phyloP scores from a whole-genome alignment of 2,888 invertebrate species.

The Micoletzkya japonica region DNA sequence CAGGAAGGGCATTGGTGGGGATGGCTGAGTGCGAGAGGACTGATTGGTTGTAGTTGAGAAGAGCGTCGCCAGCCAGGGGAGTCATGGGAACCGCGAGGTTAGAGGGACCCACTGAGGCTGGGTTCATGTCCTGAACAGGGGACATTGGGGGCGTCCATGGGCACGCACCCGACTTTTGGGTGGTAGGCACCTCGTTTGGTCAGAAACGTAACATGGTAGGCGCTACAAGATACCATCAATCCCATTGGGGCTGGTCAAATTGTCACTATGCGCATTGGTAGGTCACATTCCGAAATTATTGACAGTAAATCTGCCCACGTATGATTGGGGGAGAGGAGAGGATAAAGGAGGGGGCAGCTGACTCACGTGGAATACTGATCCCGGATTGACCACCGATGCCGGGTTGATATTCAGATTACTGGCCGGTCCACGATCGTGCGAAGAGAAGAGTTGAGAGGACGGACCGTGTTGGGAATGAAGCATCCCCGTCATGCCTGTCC shows the following conservation, averaged over 20 bases:
- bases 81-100: constrained; percentile 58
- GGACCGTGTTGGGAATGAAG: constrained; percentile 31
- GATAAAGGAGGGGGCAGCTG: too few relatives aligned
- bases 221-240: constrained; percentile 11
- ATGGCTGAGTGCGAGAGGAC: constrained; percentile 39
- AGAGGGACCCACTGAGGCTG: constrained; percentile 40
- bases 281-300: too few relatives aligned
- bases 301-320: too few relatives aligned
- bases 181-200: too few relatives aligned
- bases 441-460: constrained; percentile 1
- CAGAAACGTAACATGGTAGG: too few relatives aligned
- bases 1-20: constrained; percentile 39
- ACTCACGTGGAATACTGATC: constrained; percentile 34
- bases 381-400: constrained; percentile 40
- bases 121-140: constrained; percentile 39
- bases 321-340: too few relatives aligned
- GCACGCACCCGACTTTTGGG: too few relatives aligned
- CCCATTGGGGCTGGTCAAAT: not conserved
- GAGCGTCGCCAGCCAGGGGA: constrained; percentile 39
- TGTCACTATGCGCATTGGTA: too few relatives aligned
- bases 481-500: not conserved
- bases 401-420: constrained; percentile 48
- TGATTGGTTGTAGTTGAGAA: not conserved
- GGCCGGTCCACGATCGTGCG: constrained; percentile 32
- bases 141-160: too few relatives aligned